phyloP scores from a whole-genome alignment of 30 jellyfish, hydroid and myxozoan species.

The Pelagia noctiluca region DNA sequence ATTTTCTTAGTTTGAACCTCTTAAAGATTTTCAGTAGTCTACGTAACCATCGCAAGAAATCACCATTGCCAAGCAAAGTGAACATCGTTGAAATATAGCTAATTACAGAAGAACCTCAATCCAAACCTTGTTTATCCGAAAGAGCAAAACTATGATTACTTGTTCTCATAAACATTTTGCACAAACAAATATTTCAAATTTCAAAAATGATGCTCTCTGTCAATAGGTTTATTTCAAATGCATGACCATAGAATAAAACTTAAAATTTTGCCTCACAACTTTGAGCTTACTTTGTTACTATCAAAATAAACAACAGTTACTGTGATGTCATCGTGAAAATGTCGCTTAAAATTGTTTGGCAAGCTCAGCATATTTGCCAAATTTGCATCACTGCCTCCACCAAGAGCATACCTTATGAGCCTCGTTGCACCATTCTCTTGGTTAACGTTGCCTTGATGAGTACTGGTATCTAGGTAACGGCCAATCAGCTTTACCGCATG shows the following conservation, averaged over 20 bases:
- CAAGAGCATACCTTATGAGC: constrained; percentile 81
- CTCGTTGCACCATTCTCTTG: constrained; percentile 88
- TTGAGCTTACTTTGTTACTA: constrained; percentile 4
- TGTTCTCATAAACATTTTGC: background rate
- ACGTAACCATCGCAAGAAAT: too few relatives aligned
- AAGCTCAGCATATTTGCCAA: constrained; percentile 69
- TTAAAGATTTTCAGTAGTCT: too few relatives aligned
- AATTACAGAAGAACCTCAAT: too few relatives aligned
- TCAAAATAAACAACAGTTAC: constrained; percentile 84
- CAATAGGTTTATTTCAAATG: background rate
- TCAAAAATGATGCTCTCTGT: background rate
- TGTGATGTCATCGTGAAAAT: constrained; percentile 94
- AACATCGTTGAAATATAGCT: too few relatives aligned
- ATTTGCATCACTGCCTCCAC: constrained; percentile 64
- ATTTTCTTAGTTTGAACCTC: too few relatives aligned
- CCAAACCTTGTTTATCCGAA: too few relatives aligned
- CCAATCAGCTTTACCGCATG: constrained; percentile 87
- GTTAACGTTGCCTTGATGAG: background rate
- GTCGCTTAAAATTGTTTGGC: constrained; percentile 75
- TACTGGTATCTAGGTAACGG: constrained; percentile 48
- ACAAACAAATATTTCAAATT: background rate
- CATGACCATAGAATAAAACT: background rate
- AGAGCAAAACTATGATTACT: too few relatives aligned
- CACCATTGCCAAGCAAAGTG: too few relatives aligned
- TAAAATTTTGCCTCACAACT: constrained; percentile 20